Evolutionary conservation across 2,113 vertebrate species (phyloP), one percentile per base, ranked within the genome.

Genomic region (Takifugu flavidus): DNA sequence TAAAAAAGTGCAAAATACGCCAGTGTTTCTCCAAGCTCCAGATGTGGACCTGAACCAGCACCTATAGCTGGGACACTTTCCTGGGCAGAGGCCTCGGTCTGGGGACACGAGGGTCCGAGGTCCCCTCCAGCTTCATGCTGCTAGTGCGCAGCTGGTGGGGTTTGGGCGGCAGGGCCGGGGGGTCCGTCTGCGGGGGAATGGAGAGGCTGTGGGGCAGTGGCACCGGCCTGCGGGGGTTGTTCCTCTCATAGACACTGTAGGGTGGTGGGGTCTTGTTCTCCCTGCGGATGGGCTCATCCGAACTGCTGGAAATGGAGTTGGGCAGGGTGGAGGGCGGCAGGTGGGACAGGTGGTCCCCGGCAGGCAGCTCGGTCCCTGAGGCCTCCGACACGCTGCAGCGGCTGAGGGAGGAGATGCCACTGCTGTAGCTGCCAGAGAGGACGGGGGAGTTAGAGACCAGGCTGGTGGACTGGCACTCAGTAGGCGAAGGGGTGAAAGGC

Each of bases 31-130:
- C 53, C 60, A 42, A 39, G 54, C 60, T 60, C 57, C 61, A 31
- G 56, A 49, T 50, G 56, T 29, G 39, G 25, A 65, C 45, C 56
- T 25, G n/a, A 61, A 60, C 49, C 53, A 56, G 67, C 70, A 72
- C 77, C 92, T 91, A 99, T 77, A 99, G 88, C 91, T 99, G 96
- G n/a, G 96, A 99, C 64, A 99, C 95, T 84, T 99, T 99, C 72
- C 96, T 89, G 56, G 96, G 96, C 78, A 98, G 92, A 27, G 94
- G 95, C 79, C 95, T 86, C 2, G 96, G 95, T 72, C 95, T 87
- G 46, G 93, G 93, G 51, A 91, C 88, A 27, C 93, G 87, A 74
- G 87, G 87, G 60, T 93, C 94, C 13, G 90, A 89, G 25, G 94
- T 92, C 64, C 92, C 90, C 27, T 97, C 95, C 89, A 93, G 90